phyloP scores from a whole-genome alignment of 2,113 vertebrate species.

The Chaenocephalus aceratus region DNA sequence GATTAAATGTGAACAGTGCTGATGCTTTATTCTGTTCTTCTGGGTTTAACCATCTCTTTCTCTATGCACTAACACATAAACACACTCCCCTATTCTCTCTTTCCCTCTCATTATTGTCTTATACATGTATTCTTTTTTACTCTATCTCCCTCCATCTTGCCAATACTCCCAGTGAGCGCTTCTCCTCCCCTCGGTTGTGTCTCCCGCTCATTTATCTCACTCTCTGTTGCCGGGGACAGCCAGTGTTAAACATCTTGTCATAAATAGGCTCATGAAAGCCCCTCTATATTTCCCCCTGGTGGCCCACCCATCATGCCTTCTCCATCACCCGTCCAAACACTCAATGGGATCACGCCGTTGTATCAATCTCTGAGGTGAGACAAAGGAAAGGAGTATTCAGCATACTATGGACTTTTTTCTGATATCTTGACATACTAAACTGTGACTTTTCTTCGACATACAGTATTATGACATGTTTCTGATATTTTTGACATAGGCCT shows the following conservation, averaged over 20 bases:
- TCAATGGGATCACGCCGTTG: slow-evolving; percentile 18
- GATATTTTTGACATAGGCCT: too few relatives aligned
- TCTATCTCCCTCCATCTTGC: slow-evolving; percentile 29
- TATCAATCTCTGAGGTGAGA: slow-evolving; percentile 35
- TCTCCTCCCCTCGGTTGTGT: slow-evolving; percentile 33
- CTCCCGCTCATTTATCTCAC: slow-evolving; percentile 67
- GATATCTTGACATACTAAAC: too few relatives aligned
- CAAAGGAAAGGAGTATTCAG: too few relatives aligned
- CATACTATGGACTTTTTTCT: too few relatives aligned
- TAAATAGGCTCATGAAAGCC: slow-evolving; percentile 49
- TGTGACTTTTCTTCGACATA: too few relatives aligned
- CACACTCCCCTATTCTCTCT: slow-evolving; percentile 7
- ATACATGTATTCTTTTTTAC: slow-evolving; percentile 51
- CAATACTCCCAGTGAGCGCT: slow-evolving; percentile 41
- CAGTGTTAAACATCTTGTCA: slow-evolving; percentile 43
- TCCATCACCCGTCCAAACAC: slow-evolving; percentile 13
- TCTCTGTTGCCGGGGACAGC: slow-evolving; percentile 42
- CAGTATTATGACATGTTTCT: too few relatives aligned
- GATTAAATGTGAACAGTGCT: slow-evolving; percentile 32
- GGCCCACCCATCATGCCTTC: slow-evolving; percentile 5
- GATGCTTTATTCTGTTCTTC: slow-evolving; percentile 39
- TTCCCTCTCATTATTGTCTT: slow-evolving; percentile 35
- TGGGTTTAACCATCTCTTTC: slow-evolving; percentile 27
- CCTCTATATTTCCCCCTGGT: slow-evolving; percentile 4
- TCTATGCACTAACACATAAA: slow-evolving; percentile 36